Evolutionary conservation across 2,113 vertebrate genomes (phyloP), one percentile per base, ranked within the genome.

Genomic region (Platichthys flesus): DNA sequence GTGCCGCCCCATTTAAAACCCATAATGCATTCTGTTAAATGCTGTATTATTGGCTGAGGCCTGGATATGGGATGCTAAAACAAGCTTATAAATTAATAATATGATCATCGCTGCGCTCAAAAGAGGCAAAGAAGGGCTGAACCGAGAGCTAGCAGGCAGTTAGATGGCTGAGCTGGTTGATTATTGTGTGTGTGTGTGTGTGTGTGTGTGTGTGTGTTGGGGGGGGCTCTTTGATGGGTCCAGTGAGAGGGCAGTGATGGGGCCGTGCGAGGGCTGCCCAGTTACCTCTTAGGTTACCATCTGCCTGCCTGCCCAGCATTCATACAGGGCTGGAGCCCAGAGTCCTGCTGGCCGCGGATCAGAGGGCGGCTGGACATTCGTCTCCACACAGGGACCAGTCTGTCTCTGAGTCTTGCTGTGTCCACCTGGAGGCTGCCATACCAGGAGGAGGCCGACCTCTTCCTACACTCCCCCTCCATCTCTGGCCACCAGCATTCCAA

Each of bases 61-160:
- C 81, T 47, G 18, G 76, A 76, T 83, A 21, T 68, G 73, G 37
- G 47, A 84, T 20, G 59, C 63, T 79, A 70, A 82, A 90, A 83
- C 67, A 79, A 76, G 74, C 75, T 83, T 52, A 90, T 90, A 57
- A 90, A 92, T 91, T 40, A 90, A 83, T 79, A 54, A 91, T 85
- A 31, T 21, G 67, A 71, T 54, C 78, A 59, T 74, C 15, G 57
- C 79, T 73, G 63, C 21, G 35, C 70, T 79, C 71, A 74, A 79
- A 72, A 79, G 47, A 13, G 52, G n/a, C n/a, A 24, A 31, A 24
- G 28, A 62, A 57, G 55, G 28, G 42, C 24, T 57, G 77, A n/a
- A 40, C 78, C 45, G 31, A 64, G 59, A 84, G 42, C 31, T 37
- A 8, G 9, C 35, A 2, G 52, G 26, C 15, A 24, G 47, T 21